phyloP scores from a whole-genome alignment of 37 sponge, comb jelly and placozoan species.

The Ianthella basta region DNA sequence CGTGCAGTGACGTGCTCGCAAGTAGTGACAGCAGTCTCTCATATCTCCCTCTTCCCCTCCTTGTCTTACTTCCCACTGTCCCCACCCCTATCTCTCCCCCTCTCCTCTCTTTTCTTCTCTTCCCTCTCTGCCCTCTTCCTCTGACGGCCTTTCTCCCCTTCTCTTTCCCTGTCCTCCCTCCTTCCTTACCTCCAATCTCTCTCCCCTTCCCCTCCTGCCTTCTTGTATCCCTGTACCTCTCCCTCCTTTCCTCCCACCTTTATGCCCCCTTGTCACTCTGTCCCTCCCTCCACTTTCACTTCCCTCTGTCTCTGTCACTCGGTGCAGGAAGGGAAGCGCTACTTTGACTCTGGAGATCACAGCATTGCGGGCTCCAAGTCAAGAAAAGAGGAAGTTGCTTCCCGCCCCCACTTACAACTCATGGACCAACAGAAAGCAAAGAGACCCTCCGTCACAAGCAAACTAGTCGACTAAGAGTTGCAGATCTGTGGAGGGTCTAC shows the following conservation, averaged over 20 bases:
- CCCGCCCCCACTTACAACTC: background rate
- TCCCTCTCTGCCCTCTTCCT: too few species aligned
- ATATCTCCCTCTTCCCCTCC: too few species aligned
- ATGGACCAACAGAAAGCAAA: background rate
- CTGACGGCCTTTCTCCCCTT: too few species aligned
- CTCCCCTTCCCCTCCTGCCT: too few species aligned
- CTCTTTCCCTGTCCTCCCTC: too few species aligned
- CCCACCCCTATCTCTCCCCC: too few species aligned
- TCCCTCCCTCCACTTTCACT: background rate
- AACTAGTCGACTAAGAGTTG: background rate
- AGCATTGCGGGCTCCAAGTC: background rate
- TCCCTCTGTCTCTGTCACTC: background rate
- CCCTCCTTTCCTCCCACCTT: background rate
- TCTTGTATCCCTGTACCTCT: background rate
- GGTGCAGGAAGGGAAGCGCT: background rate
- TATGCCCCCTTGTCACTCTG: background rate
- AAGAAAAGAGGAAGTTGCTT: background rate
- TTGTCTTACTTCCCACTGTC: too few species aligned
- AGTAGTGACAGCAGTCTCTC: too few species aligned
- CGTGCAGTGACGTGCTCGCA: too few species aligned
- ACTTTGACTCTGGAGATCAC: constrained; percentile 29
- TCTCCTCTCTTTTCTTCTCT: too few species aligned
- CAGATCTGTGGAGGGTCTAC: background rate
- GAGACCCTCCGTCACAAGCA: background rate
- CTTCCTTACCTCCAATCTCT: too few species aligned